Evolutionary conservation across 35 echinoderm and acorn worm genomes (phyloP), one percentile per base, ranked within the genome.

Genomic region (Stichopus chloronotus): DNA sequence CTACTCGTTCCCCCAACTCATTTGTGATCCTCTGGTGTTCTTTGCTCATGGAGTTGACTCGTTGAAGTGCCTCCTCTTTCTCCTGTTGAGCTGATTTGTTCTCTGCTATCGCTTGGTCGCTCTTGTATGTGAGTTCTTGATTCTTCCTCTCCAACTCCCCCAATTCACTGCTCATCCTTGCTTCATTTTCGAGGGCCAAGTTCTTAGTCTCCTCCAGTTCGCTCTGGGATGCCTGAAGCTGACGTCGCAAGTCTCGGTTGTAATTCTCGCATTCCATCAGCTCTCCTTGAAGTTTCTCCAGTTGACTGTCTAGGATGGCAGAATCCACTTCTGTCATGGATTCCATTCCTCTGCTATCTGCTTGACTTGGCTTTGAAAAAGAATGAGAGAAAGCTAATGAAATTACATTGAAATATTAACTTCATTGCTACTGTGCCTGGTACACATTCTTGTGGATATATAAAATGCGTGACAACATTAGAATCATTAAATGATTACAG

Each of bases 101-200:
- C 13, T 65, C 87, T 20, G 17, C n/a, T 5, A 72, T 25, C 14
- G 87, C 87, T 59, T 89, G 20, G 59, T 89, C 87, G n/a, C 87
- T 89, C 60, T 19, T 89, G 60, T 71, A 89, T 9, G 71, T 24
- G 16, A 89, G 59, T 61, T 89, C 87, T 89, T 89, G 87, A 55
- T 89, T 89, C 87, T 59, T 69, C 30, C 92, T 79, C 65, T 95
- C 86, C 3, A 93, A 80, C 12, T 98, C 88, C 17, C 55, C 79
- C 61, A 91, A 74, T 20, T 88, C 83, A 53, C 14, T 22, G 9
- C 86, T 93, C 91, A 98, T 87, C 56, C 93, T 93, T 14, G 92
- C 94, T 72, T 98, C 97, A 8, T 95, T 98, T 87, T 98, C 97
- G 30, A 96, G 55, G 19, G 97, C 97, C 4, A 96, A 86, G 25